Conservation (phyloP, 2,888 invertebrate genomes). For the Vannuccia rotundouncinata region DNA sequence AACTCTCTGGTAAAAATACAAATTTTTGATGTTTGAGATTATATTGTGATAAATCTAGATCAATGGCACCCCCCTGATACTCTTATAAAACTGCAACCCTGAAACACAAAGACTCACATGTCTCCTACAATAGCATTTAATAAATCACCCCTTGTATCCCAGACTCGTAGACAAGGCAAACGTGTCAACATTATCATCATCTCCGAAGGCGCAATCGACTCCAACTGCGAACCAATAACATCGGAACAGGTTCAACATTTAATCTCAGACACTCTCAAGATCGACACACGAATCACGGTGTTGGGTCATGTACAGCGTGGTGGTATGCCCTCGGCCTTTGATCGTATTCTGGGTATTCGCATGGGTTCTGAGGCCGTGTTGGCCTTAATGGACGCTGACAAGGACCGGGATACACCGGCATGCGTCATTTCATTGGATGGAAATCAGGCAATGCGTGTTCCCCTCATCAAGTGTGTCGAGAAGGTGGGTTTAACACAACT, state of each 20-base stretch:
- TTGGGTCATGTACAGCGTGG: slow-evolving; percentile 97
- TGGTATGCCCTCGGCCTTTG: slow-evolving; percentile 95
- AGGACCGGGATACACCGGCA: slow-evolving; percentile 72
- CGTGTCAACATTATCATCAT: slow-evolving; percentile 95
- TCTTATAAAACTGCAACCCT: too few relatives aligned
- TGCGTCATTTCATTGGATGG: slow-evolving; percentile 90
- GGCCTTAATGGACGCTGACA: slow-evolving; percentile 87
- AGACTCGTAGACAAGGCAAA: slow-evolving; percentile 86
- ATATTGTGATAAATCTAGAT: too few relatives aligned
- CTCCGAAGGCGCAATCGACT: slow-evolving; percentile 93
- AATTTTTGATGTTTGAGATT: too few relatives aligned
- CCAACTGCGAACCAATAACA: slow-evolving; percentile 85
- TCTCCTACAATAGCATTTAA: too few relatives aligned
- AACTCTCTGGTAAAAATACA: too few relatives aligned
- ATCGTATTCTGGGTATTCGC: slow-evolving; percentile 89
- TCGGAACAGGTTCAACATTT: slow-evolving; percentile 67
- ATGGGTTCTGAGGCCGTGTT: slow-evolving; percentile 99
- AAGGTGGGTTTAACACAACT: slow-evolving; percentile 72
- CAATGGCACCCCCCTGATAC: too few relatives aligned
- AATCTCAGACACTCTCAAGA: slow-evolving; percentile 79
- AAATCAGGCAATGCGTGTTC: slow-evolving; percentile 90
- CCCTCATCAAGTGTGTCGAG: slow-evolving; percentile 91
- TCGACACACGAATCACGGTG: slow-evolving; percentile 93
- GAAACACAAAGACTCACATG: too few relatives aligned
- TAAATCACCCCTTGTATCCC: slow-evolving; percentile 42